Conservation (phyloP, 2,888 invertebrate genomes). For the Cabera pusaria region DNA sequence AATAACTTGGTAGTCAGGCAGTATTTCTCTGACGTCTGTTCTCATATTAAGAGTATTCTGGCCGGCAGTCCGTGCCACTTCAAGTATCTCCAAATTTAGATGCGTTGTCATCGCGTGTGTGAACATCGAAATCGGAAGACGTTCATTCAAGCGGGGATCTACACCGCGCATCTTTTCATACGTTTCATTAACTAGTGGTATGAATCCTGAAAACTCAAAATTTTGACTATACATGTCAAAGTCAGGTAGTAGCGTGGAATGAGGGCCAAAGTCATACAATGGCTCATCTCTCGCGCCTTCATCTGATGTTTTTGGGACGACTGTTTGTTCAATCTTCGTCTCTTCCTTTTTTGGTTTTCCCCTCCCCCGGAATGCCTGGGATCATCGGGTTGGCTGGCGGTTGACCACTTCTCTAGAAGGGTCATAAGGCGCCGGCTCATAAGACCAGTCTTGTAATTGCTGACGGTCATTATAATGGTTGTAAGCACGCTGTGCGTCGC, state of each 20-base stretch:
- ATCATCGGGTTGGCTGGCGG: background rate
- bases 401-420: conserved; percentile 1
- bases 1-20: conserved; percentile 23
- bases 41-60: conserved; percentile 14
- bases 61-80: conserved; percentile 15
- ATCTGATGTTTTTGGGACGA: background rate
- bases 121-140: conserved; percentile 21
- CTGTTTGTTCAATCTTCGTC: background rate
- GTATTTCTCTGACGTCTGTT: conserved; percentile 16
- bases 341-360: background rate
- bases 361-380: conserved; percentile 1
- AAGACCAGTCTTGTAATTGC: conserved; percentile 12
- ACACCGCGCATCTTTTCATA: conserved; percentile 20
- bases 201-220: conserved; percentile 22
- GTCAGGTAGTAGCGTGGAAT: background rate
- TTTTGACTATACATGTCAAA: conserved; percentile 13
- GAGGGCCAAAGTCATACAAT: background rate
- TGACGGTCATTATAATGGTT: conserved; percentile 4
- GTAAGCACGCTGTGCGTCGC: conserved; percentile 19
- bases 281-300: background rate
- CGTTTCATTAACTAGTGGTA: conserved; percentile 17
- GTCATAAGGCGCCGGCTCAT: conserved; percentile 16
- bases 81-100: conserved; percentile 21
- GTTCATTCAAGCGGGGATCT: conserved; percentile 20
- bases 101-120: conserved; percentile 20